These are phyloP conservation scores for Peucedramus taeniatus DNA, from an alignment of 2,113 vertebrate species.

Conservation along the genomic window DNA sequence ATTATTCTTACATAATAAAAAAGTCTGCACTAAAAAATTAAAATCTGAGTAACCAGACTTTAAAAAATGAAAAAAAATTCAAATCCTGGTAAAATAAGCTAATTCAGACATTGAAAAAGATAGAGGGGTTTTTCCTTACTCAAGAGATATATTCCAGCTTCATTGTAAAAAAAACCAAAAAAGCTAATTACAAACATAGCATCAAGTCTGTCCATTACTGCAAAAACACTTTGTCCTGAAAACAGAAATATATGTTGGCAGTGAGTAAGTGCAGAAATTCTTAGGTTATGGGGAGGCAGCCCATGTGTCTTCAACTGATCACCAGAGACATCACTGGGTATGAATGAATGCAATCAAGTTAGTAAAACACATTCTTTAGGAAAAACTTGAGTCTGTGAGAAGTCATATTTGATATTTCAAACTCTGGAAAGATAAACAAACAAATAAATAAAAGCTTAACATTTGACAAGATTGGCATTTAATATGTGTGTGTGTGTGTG, in stretches of 20 bases:
- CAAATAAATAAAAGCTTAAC: background rate
- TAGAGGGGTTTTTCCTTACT: background rate
- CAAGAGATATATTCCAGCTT: background rate
- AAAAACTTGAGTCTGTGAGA: background rate
- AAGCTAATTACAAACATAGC: background rate
- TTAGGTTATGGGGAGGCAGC: background rate
- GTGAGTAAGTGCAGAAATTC: background rate
- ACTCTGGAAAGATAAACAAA: background rate
- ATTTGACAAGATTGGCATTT: background rate
- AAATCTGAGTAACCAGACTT: background rate
- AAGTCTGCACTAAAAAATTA: background rate
- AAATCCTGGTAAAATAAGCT: background rate
- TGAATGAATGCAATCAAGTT: background rate
- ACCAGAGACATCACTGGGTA: background rate
- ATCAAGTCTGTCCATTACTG: background rate
- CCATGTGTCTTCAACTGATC: rapidly evolving
- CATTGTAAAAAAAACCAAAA: background rate
- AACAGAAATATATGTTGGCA: background rate
- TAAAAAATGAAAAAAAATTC: background rate
- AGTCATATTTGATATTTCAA: background rate
- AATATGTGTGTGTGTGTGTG: background rate
- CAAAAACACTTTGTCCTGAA: background rate
- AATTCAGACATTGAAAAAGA: background rate
- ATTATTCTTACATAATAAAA: background rate
- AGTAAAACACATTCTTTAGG: background rate